These are phyloP conservation scores for Lobophora halterata DNA, from an alignment of 2,888 invertebrate species.

Conservation along the genomic window DNA sequence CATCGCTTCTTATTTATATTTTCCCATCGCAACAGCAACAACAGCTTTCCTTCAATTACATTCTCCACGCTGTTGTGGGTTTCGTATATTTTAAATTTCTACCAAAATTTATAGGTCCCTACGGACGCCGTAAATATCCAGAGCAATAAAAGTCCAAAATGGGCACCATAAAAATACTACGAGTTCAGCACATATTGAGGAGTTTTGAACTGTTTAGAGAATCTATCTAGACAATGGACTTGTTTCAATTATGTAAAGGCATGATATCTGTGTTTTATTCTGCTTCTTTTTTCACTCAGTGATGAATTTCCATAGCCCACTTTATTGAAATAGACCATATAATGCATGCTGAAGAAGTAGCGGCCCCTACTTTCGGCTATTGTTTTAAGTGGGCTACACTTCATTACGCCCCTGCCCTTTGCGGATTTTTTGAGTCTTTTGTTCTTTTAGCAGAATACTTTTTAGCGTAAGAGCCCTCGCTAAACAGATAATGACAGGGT, in stretches of 20 bases:
- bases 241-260: no score
- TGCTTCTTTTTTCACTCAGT: no score
- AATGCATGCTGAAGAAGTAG: slow-evolving; percentile 54
- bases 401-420: slow-evolving; percentile 74
- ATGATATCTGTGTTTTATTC: no score
- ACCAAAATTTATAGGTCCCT: slow-evolving; percentile 56
- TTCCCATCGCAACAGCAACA: no score
- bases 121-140: slow-evolving; percentile 65
- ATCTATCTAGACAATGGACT: no score
- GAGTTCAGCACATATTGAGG: slow-evolving; percentile 77
- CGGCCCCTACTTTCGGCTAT: slow-evolving; percentile 76
- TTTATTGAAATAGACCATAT: no score
- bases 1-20: not conserved
- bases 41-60: slow-evolving; percentile 22
- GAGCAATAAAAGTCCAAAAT: slow-evolving; percentile 65
- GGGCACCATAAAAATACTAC: slow-evolving; percentile 66
- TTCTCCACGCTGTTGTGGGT: slow-evolving; percentile 17
- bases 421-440: slow-evolving; percentile 55
- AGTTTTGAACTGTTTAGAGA: slow-evolving; percentile 66
- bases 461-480: slow-evolving; percentile 60
- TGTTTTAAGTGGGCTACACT: slow-evolving; percentile 78
- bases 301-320: no score
- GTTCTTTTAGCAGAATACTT: slow-evolving; percentile 57
- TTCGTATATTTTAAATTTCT: slow-evolving; percentile 53
- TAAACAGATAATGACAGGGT: slow-evolving; percentile 76